phyloP scores from a whole-genome alignment of 2,113 vertebrate species.

The Regulus satrapa region DNA sequence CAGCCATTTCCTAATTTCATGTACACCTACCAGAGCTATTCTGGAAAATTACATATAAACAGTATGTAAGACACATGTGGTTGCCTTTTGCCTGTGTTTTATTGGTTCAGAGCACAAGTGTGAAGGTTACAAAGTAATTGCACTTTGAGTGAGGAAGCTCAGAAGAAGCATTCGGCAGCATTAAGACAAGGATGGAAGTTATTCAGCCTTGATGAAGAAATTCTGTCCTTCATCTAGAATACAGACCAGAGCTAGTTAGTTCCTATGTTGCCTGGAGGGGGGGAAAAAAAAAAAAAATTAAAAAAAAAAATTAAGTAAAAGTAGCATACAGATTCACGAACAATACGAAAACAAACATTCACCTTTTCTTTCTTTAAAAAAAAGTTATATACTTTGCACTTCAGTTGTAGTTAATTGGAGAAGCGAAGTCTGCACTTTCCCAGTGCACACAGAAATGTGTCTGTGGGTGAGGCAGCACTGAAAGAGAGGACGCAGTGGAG shows the following conservation, averaged over 20 bases:
- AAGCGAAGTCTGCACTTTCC: background rate
- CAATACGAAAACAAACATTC: background rate
- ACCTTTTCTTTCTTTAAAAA: background rate
- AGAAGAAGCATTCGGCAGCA: background rate
- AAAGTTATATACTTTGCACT: background rate
- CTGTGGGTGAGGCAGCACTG: background rate
- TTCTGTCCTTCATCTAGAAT: background rate
- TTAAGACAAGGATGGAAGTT: background rate
- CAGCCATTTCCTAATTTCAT: background rate
- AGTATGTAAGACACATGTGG: background rate
- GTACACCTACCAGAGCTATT: background rate
- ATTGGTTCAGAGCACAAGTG: background rate
- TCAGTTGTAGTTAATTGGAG: background rate
- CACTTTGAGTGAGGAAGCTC: background rate
- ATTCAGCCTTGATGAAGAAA: background rate
- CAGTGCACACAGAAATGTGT: fast-evolving
- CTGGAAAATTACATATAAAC: background rate
- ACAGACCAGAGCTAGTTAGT: background rate
- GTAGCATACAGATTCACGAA: background rate
- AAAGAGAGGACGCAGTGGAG: fast-evolving
- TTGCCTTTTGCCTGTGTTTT: background rate
- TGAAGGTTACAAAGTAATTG: background rate
- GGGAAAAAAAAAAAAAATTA: background rate
- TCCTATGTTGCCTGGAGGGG: background rate
- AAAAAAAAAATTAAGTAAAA: background rate